Base-by-base conservation (phyloP, 2,888 invertebrate genomes). In the Andrena camellia region DNA sequence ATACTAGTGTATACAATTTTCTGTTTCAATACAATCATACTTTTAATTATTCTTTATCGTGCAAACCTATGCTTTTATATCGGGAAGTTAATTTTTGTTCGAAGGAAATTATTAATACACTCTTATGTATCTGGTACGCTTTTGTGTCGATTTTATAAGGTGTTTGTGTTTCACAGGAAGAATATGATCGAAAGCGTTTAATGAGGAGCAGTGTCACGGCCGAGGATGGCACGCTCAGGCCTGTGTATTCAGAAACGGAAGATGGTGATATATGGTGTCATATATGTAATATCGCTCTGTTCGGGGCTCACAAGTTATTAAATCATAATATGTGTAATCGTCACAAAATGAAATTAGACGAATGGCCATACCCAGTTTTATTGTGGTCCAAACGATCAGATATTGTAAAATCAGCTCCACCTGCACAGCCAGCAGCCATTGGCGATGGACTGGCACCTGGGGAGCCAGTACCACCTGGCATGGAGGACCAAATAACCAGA, bases 401-500 rank as follows among this genome's bases (percentile, higher is more conserved):
- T 57, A 88, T 90, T 54, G 84, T 89, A 17, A 92, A 91, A 80
- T 88, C 90, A 62, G 74, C 88, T 3, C 76, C 84, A 42, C 86
- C 90, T 20, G 84, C 87, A 62, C 90, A 90, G 26, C 70, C 82
- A 2, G 59, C 87, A 29, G 73, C 90, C 10, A 83, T 90, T 57
- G 68, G 90, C 72, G 91, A 92, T 67, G 86, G 91, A 66, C 89
- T 95, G 31, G 95, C 95, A 4, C 96, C 96, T 3, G 96, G 96
- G 4, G 96, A 97, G 91, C 97, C 97, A 2, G 94, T 96, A 20
- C 97, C 97, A 13, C 97, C 97, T 0, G 97, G 97, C 1, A 96
- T 96, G 94, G 97, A 97, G 91, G 96, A 96, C 86, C 95, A 96
- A 87, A 93, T 96, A 10, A 94, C 92, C 74, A 89, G 93, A 80